A percentile compares a stretch with the other conserved stretches of the same genome.
phyloP scores from a whole-genome alignment of 2,888 invertebrate species.

The Drosophila mulleri region DNA sequence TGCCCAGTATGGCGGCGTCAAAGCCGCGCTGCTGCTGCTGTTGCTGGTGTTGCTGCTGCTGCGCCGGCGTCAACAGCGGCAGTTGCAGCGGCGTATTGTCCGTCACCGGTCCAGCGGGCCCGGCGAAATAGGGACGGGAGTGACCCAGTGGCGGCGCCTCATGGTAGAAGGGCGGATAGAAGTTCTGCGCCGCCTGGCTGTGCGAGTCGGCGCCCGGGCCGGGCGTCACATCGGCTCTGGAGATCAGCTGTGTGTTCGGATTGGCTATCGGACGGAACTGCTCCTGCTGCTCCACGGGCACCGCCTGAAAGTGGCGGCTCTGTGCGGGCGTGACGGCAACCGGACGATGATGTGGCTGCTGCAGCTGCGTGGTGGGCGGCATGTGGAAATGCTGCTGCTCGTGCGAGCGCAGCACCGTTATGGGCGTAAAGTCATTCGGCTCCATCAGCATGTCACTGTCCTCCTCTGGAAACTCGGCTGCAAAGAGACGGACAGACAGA shows the following conservation, averaged over 20 bases:
- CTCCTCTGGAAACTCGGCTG: constrained; percentile 83
- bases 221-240: constrained; percentile 62
- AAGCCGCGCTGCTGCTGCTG: constrained; percentile 83
- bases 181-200: constrained; percentile 88
- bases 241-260: constrained; percentile 54
- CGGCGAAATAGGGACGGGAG: constrained; percentile 87
- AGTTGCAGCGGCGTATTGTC: constrained; percentile 44
- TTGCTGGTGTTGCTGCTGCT: constrained; percentile 49
- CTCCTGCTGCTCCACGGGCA: constrained; percentile 48
- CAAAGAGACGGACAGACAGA: constrained; percentile 17
- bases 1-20: constrained; percentile 89
- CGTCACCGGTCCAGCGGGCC: constrained; percentile 84
- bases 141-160: constrained; percentile 87
- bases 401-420: constrained; percentile 83
- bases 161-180: constrained; percentile 92
- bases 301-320: constrained; percentile 52
- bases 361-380: constrained; percentile 72
- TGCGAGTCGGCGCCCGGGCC: constrained; percentile 68
- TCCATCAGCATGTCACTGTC: constrained; percentile 85
- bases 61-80: constrained; percentile 55
- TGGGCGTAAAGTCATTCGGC: constrained; percentile 83
- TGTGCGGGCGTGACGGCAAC: constrained; percentile 28
- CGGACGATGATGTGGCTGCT: constrained; percentile 29
- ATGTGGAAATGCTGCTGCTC: constrained; percentile 82
- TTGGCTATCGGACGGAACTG: constrained; percentile 74